A percentile compares a stretch with the other conserved stretches of the same genome.
phyloP scores from a whole-genome alignment of 2,888 invertebrate species.

The Marasmarcha lunaedactyla region DNA sequence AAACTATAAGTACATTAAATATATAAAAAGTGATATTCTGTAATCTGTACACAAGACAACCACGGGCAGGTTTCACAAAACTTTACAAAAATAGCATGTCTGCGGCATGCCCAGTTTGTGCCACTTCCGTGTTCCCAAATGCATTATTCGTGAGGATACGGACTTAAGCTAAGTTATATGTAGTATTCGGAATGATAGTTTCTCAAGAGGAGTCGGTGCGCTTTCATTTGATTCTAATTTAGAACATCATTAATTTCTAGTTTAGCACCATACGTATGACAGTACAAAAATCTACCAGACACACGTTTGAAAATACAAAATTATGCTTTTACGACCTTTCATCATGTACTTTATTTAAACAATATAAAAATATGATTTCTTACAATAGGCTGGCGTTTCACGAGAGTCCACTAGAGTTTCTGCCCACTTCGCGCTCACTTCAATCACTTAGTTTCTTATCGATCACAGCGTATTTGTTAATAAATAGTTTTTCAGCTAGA shows the following conservation, averaged over 20 bases:
- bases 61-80: neutral
- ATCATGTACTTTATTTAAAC: slow-evolving; percentile 62
- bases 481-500: slow-evolving; percentile 48
- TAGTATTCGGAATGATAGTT: slow-evolving; percentile 1
- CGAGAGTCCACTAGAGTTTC: slow-evolving; percentile 1
- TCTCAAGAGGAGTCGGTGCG: neutral
- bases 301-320: slow-evolving; percentile 45
- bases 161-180: slow-evolving; percentile 1
- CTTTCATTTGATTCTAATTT: neutral
- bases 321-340: slow-evolving; percentile 49
- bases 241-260: slow-evolving; percentile 23
- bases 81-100: slow-evolving; percentile 10
- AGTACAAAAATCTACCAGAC: slow-evolving; percentile 32
- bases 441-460: slow-evolving; percentile 23
- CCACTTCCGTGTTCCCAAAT: slow-evolving; percentile 10
- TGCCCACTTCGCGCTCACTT: slow-evolving; percentile 17
- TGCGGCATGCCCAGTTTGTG: slow-evolving; percentile 6
- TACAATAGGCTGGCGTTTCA: slow-evolving; percentile 46
- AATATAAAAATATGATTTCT: slow-evolving; percentile 65
- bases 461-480: slow-evolving; percentile 58
- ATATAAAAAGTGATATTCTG: no score
- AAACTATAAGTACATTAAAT: neutral
- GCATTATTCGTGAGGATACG: neutral
- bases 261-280: slow-evolving; percentile 59
- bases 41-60: no score